Evolutionary conservation across 53 echinoderm and acorn worm genomes (phyloP).

Genomic region (Zoroaster sp.): DNA sequence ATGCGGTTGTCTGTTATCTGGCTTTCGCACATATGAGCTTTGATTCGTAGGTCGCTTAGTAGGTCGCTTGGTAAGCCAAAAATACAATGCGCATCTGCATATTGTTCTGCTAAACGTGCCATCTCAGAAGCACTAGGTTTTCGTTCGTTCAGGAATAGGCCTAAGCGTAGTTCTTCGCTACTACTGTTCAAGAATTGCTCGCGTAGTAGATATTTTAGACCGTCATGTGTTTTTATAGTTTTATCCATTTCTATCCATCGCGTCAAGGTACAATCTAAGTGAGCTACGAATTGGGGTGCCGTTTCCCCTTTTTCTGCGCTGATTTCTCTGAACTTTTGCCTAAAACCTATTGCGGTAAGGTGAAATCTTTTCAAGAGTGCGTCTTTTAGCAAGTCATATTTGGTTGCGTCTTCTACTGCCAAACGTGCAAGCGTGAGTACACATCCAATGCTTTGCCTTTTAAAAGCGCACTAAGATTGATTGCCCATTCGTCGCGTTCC

Average conservation of each 20-base stretch:
- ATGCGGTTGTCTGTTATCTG: too few species aligned
- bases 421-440: background rate
- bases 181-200: slow-evolving; percentile 28
- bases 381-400: slow-evolving; percentile 11
- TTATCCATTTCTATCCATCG: slow-evolving; percentile 19
- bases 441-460: slow-evolving; percentile 25
- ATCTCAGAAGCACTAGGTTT: background rate
- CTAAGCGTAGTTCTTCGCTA: background rate
- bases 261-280: background rate
- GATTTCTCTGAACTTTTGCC: background rate
- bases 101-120: slow-evolving; percentile 35
- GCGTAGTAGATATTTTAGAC: background rate
- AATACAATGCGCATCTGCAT: background rate
- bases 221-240: background rate
- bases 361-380: background rate
- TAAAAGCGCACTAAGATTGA: slow-evolving; percentile 6
- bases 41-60: too few species aligned
- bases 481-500: slow-evolving; percentile 19
- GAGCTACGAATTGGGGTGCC: background rate
- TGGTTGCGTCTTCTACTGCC: background rate
- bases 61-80: too few species aligned
- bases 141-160: slow-evolving; percentile 8
- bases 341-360: too few species aligned
- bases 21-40: too few species aligned
- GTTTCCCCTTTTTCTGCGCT: slow-evolving; percentile 12